Evolutionary conservation across 2,113 vertebrate genomes (phyloP).

Genomic region (Sprattus sprattus): DNA sequence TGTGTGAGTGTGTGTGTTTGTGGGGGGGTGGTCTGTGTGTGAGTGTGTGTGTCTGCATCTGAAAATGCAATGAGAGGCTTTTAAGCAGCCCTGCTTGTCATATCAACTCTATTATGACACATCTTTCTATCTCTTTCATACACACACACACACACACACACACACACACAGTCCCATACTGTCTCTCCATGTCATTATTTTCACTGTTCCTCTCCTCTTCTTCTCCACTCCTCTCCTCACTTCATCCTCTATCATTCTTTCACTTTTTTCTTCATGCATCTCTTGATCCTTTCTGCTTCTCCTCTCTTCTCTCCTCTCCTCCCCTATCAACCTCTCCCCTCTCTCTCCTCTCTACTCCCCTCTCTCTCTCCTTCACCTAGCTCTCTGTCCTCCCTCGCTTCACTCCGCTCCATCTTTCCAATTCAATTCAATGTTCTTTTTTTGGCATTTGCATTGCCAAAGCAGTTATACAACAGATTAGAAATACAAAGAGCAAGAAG

Average conservation of each 20-base stretch:
- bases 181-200: neutral
- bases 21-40: neutral
- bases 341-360: slow-evolving; percentile 13
- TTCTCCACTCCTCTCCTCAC: neutral
- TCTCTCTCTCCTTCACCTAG: neutral
- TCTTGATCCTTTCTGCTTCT: neutral
- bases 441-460: too few relatives aligned
- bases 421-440: neutral
- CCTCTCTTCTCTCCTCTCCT: neutral
- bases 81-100: neutral
- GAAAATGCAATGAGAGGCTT: neutral
- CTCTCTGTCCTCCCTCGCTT: neutral
- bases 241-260: neutral
- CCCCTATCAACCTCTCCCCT: neutral
- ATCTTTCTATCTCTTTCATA: neutral
- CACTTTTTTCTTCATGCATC: neutral
- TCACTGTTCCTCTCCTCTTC: neutral
- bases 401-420: neutral
- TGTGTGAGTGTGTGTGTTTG: too few relatives aligned
- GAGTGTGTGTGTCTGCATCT: too few relatives aligned
- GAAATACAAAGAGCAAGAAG: too few relatives aligned
- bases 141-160: neutral
- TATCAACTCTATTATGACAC: neutral
- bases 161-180: neutral
- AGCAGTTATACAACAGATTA: too few relatives aligned